Base-by-base conservation (phyloP, 2,113 vertebrate genomes). In the Lynx canadensis region DNA sequence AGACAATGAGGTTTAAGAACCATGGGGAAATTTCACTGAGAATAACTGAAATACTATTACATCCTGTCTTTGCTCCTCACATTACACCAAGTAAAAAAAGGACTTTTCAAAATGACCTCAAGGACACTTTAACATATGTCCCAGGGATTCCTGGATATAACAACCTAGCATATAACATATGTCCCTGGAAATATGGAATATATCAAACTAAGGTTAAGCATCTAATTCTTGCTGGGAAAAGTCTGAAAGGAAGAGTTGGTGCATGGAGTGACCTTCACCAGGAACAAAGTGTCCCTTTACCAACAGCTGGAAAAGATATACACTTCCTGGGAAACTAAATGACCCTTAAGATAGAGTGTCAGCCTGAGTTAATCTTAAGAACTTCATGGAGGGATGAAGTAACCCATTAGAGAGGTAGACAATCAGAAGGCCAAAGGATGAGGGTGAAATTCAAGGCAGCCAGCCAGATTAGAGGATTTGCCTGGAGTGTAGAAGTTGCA, bases 231-330 rank as follows among this genome's bases (percentile, higher is more conserved):
- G 2, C 16, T 21, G 3, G 4, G 45, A 31, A 80, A 71, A 71
- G 8, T 95, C 41, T 91, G 15, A 94, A 97, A 45, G 27, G 31
- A 83, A 82, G 79, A 55, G 5, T 4, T 76, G 68, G 23, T 36
- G 48, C 11, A 29, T 86, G 1, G 4, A 29, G 1, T 9, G 41
- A 25, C 5, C 7, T 68, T 3, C 5, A 66, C 33, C 0, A 10
- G 31, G 60, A 80, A 0, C 2, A 95, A 83, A 29, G 0, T n/a
- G 1, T 0, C 16, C 1, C 12, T 83, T 68, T 8, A 65, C 5
- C 2, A 29, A 38, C 9, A 85, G 16, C 11, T 73, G 45, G 27
- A 52, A 73, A 85, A 5, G 13, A 3, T 76, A 4, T 4, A 14
- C 2, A 48, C 27, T 71, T 36, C 23, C 38, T 69, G 45, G 38